Evolutionary conservation across 2,888 invertebrate genomes (phyloP), one percentile per base, ranked within the genome.

Genomic region (Chrysodeixis includens): DNA sequence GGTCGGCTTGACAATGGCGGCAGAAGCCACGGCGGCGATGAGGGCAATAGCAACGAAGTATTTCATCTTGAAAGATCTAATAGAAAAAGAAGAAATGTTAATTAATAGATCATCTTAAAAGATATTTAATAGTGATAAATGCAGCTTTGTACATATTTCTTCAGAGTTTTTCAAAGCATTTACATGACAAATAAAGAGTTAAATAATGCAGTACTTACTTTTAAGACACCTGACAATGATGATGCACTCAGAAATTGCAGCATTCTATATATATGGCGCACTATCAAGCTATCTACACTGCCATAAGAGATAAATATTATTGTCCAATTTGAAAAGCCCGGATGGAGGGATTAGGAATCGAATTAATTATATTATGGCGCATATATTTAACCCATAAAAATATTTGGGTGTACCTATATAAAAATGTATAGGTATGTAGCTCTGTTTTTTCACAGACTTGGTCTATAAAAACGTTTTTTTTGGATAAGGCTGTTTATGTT

Each of bases 1-100:
- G 3, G 76, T 60, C 30, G 85, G 86, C 62, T 72, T 82, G 7
- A 83, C 4, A 61, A 70, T 54, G 54, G 79, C 78, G 68, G 86
- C 87, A 71, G 87, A 85, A 46, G 90, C 87, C 78, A 88, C 87
- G 71, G 87, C 79, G 70, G 85, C 91, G 76, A 91, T 71, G 46
- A 86, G 72, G 55, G 89, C 88, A 78, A 92, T 76, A 56, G 86
- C 86, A 35, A 89, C 53, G 76, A 91, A 78, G 88, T 83, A 89
- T 86, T 91, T 90, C 91, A 91, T 91, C 54, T 78, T 86, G 71
- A 14, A 35, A 12, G 40, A n/a, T 5, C 40, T 40, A n/a, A n/a
- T n/a, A n/a, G 40, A 40, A 40, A 40, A 40, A 40, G 3, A n/a
- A 40, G 6, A 4, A n/a, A 6, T n/a, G n/a, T n/a, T n/a, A n/a